Evolutionary conservation across 2,113 vertebrate genomes (phyloP).

Genomic region (Rostratula benghalensis): DNA sequence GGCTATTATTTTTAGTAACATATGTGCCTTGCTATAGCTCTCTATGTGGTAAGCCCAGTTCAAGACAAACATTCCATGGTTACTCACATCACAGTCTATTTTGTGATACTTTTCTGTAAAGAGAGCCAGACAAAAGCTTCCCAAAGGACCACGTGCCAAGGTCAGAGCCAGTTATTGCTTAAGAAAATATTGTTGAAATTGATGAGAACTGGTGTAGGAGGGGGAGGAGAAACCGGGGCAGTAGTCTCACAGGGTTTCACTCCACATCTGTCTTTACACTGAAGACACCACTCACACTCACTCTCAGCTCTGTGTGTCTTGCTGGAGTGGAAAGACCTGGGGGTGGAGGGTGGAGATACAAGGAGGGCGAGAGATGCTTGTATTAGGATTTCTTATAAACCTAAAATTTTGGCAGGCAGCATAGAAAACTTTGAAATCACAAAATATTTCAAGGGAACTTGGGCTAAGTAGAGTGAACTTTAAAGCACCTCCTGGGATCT

Average conservation of each 20-base stretch:
- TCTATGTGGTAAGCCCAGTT: background rate
- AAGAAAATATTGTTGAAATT: conserved; percentile 43
- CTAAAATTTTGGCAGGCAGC: background rate
- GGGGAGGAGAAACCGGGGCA: background rate
- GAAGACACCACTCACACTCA: background rate
- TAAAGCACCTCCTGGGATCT: conserved; percentile 27
- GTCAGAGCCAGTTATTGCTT: conserved; percentile 10
- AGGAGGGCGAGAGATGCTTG: background rate
- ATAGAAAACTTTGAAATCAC: background rate
- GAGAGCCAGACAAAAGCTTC: conserved; percentile 19
- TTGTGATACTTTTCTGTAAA: background rate
- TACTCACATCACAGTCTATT: conserved; percentile 12
- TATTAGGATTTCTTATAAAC: background rate
- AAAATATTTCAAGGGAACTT: conserved; percentile 7
- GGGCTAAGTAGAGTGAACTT: background rate
- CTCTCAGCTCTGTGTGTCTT: background rate
- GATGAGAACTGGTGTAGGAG: background rate
- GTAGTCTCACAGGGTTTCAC: background rate
- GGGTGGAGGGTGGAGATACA: too few species aligned
- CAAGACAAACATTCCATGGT: conserved; percentile 36
- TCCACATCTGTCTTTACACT: background rate
- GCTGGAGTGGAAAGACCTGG: background rate
- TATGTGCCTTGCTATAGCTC: background rate
- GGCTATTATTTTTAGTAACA: conserved; percentile 64
- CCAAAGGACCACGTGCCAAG: background rate